A percentile compares a stretch with the other conserved stretches of the same genome.
phyloP scores from a whole-genome alignment of 53 echinoderm and acorn worm species.

The Stichopus horrens region DNA sequence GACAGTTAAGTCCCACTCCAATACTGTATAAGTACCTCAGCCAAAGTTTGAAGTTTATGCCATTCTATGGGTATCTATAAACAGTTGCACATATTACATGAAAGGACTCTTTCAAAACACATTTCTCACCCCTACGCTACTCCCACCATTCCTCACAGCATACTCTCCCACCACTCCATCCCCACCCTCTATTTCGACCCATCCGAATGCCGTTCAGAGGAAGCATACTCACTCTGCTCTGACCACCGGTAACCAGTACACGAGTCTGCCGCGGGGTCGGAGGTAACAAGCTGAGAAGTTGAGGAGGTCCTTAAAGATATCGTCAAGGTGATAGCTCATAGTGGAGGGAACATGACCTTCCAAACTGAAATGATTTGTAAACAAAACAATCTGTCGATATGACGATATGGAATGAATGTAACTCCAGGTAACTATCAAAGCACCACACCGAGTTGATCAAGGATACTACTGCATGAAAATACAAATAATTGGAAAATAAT shows the following conservation, averaged over 20 bases:
- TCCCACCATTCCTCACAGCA: neutral
- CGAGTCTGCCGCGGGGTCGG: slow-evolving; percentile 69
- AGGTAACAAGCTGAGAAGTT: slow-evolving; percentile 84
- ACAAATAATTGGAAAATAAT: neutral
- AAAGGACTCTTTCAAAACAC: neutral
- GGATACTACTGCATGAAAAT: neutral
- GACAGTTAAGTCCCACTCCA: too few species aligned
- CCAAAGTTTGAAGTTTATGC: too few species aligned
- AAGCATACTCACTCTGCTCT: slow-evolving; percentile 70
- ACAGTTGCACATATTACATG: too few species aligned
- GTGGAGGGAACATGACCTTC: slow-evolving; percentile 66
- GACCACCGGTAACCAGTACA: slow-evolving; percentile 85
- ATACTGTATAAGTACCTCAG: too few species aligned
- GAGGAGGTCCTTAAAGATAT: slow-evolving; percentile 89
- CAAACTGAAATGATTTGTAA: slow-evolving; percentile 40
- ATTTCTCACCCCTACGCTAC: neutral
- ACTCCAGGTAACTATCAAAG: neutral
- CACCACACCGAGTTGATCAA: neutral
- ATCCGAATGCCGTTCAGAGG: too few species aligned
- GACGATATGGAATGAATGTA: too few species aligned
- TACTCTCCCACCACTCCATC: neutral
- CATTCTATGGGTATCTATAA: too few species aligned
- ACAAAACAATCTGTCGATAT: too few species aligned
- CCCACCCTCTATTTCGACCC: neutral
- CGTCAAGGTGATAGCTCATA: slow-evolving; percentile 66